Conservation (phyloP, 1,140 invertebrate genomes). For the Asbolus verrucosus region DNA sequence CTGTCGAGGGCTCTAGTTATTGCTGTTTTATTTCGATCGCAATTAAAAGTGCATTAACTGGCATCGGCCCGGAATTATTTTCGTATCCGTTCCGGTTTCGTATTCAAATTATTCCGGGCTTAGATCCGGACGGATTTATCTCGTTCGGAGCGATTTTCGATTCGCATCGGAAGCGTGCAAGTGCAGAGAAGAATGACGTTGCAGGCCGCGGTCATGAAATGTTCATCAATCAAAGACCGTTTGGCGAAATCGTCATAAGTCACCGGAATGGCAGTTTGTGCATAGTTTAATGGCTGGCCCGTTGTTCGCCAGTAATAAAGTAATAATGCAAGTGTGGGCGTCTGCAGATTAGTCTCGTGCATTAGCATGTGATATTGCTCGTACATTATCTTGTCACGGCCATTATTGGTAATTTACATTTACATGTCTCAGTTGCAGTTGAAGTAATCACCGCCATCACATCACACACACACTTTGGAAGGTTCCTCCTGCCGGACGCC, state of each 20-base stretch:
- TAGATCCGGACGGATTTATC: no score
- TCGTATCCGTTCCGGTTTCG: neutral
- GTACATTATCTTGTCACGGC: constrained; percentile 37
- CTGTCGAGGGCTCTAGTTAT: no score
- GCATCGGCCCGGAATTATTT: no score
- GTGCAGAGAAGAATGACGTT: neutral
- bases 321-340: constrained; percentile 37
- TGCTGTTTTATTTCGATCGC: no score
- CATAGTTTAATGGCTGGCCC: neutral
- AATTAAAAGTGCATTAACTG: no score
- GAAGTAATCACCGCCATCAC: constrained; percentile 34
- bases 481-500: neutral
- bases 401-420: constrained; percentile 39
- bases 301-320: constrained; percentile 16
- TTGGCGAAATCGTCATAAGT: neutral
- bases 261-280: constrained; percentile 1
- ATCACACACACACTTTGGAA: no score
- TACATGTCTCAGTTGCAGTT: constrained; percentile 36
- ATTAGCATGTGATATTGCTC: constrained; percentile 37
- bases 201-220: neutral
- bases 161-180: neutral
- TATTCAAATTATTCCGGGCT: no score
- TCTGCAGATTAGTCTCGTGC: constrained; percentile 33
- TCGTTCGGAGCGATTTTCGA: no score
- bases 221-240: neutral